A percentile compares a stretch with the other conserved stretches of the same genome.
Evolutionary conservation across 2,113 vertebrate species (phyloP).

Genomic region (Halcyon senegalensis): DNA sequence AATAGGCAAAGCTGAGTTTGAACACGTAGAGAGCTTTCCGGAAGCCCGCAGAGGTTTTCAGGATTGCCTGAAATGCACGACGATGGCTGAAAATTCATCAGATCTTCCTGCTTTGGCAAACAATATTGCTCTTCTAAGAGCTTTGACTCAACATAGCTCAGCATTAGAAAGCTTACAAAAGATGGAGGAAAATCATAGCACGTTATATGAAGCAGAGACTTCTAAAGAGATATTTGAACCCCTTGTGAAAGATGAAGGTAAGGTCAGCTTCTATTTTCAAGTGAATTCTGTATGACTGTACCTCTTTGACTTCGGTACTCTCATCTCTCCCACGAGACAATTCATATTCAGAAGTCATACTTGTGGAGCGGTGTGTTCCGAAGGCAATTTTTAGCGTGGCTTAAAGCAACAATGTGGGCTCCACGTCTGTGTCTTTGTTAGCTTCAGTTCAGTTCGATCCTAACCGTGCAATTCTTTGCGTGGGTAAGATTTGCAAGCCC

Average conservation of each 20-base stretch:
- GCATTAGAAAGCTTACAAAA: constrained; percentile 75
- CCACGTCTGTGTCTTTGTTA: neutral
- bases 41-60: neutral
- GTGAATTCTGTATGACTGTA: neutral
- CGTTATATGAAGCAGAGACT: neutral
- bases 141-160: constrained; percentile 69
- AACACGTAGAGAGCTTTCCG: neutral
- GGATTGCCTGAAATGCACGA: neutral
- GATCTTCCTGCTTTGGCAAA: constrained; percentile 17
- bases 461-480: neutral
- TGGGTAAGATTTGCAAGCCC: neutral
- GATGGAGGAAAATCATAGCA: neutral
- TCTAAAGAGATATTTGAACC: neutral
- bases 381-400: neutral
- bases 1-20: neutral
- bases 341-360: neutral
- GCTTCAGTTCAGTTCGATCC: neutral
- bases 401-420: neutral
- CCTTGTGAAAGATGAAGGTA: constrained; percentile 62
- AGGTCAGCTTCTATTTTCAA: constrained; percentile 10
- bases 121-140: constrained; percentile 62
- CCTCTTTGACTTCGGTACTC: neutral
- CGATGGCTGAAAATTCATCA: constrained; percentile 1
- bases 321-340: neutral
- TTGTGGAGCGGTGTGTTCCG: neutral